Evolutionary conservation across 1,140 invertebrate species (phyloP), one percentile per base, ranked within the genome.

Genomic region (Aphaenogaster rudis): DNA sequence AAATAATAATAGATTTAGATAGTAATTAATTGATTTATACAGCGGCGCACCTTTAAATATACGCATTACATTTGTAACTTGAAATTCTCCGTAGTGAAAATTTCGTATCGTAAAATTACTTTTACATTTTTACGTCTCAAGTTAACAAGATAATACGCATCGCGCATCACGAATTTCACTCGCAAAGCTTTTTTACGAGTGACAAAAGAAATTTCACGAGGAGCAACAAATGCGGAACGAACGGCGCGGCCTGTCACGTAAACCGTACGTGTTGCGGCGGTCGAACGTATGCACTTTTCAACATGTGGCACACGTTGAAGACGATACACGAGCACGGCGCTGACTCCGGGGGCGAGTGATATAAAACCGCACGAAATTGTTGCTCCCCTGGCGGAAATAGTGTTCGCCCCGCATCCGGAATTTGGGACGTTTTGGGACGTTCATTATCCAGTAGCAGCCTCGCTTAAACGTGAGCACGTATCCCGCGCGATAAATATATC

Each of bases 281-380:
- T 72, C 39, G 71, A 36, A 57, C 74, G 33, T 42, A 72, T 67
- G 61, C 59, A 86, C 54, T 59, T 77, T 90, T 88, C 74, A 82
- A 66, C 80, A 90, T 80, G 69, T 88, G 63, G 15, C 59, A 88
- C 74, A 76, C 86, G 64, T 76, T 82, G 86, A 87, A 82, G 81
- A 89, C 61, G 71, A 48, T 59, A 45, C 59, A 80, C 28, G 48
- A 79, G 33, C 28, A 7, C 13, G 15, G 13, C 21, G 50, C 54
- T 28, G 59, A 33, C 63, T 21, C 28, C 48, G 15, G 36, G 48
- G 50, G 11, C 4, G 36, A 36, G 48, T 82, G 66, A 91, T 91
- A 91, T 92, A 92, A 92, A 92, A 88, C 84, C 85, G 57, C 61
- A 80, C 67, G 85, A 91, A 92, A 92, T 92, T 89, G 91, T 91